A percentile compares a stretch with the other conserved stretches of the same genome.
Conservation (phyloP, 2,888 invertebrate species). For the Carcina quercana region DNA sequence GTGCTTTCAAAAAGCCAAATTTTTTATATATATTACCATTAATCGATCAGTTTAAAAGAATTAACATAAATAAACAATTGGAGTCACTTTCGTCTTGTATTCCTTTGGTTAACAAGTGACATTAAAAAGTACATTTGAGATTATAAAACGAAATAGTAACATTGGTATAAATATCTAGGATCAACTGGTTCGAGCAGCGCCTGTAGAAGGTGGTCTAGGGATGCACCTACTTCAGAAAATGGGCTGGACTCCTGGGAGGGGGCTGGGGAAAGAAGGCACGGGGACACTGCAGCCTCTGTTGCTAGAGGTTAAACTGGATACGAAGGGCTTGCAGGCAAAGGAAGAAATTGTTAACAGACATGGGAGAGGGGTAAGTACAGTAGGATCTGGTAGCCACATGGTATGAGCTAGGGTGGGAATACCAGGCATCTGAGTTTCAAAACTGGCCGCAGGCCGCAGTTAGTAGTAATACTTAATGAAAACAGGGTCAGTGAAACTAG, state of each 20-base stretch:
- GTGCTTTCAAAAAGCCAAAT: too few species aligned
- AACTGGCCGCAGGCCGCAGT: too few species aligned
- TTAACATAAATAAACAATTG: too few species aligned
- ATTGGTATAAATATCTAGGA: conserved; percentile 79
- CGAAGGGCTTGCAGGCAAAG: conserved; percentile 88
- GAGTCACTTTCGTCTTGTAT: too few species aligned
- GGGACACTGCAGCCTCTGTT: conserved; percentile 92
- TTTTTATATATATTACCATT: too few species aligned
- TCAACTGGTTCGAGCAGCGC: conserved; percentile 91
- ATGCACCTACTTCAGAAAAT: conserved; percentile 98
- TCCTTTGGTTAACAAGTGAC: too few species aligned
- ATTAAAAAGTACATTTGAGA: conserved; percentile 1
- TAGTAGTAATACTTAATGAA: too few species aligned
- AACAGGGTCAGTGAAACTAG: too few species aligned
- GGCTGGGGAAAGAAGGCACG: conserved; percentile 95
- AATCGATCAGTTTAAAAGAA: too few species aligned
- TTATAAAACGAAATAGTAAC: conserved; percentile 24
- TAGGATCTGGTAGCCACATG: too few species aligned
- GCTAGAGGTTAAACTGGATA: conserved; percentile 96
- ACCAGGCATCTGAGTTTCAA: too few species aligned
- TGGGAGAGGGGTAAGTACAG: conserved; percentile 44
- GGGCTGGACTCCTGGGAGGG: conserved; percentile 99
- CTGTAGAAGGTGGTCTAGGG: conserved; percentile 95
- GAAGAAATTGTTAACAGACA: conserved; percentile 75
- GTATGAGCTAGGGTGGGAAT: too few species aligned